Evolutionary conservation across 2,113 vertebrate genomes (phyloP).

Genomic region (Crotalus viridis): DNA sequence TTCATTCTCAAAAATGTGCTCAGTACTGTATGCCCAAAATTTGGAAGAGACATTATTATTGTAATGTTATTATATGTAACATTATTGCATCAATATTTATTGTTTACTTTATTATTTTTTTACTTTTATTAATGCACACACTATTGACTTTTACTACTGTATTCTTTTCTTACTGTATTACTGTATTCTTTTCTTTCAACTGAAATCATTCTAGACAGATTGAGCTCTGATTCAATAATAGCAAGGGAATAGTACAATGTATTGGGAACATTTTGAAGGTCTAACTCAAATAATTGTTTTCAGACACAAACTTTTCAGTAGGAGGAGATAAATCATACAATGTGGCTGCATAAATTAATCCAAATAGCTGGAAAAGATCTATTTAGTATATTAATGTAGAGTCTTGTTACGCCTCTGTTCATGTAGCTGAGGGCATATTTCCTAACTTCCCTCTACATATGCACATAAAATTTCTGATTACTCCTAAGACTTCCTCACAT

Average conservation of each 20-base stretch:
- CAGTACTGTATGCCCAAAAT: not conserved
- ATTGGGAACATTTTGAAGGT: not conserved
- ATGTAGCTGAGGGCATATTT: not conserved
- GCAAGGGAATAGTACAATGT: not conserved
- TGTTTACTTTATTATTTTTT: not conserved
- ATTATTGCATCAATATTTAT: not conserved
- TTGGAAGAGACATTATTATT: not conserved
- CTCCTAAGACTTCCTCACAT: not conserved
- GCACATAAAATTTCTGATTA: not conserved
- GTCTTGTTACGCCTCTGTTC: not conserved
- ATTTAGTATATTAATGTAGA: not conserved
- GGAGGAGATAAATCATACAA: not conserved
- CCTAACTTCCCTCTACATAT: not conserved
- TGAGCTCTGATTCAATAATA: not conserved
- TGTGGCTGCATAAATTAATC: not conserved
- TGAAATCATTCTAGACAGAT: not conserved
- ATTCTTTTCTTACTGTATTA: not conserved
- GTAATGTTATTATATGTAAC: not conserved
- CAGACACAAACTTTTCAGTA: not conserved
- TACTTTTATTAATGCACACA: not conserved
- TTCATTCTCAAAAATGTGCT: not conserved
- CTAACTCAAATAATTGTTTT: not conserved
- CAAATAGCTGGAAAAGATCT: not conserved
- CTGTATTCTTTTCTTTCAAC: not conserved
- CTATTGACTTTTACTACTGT: not conserved